Base-by-base conservation (phyloP, 2,888 invertebrate genomes). In the Tiphia femorata region DNA sequence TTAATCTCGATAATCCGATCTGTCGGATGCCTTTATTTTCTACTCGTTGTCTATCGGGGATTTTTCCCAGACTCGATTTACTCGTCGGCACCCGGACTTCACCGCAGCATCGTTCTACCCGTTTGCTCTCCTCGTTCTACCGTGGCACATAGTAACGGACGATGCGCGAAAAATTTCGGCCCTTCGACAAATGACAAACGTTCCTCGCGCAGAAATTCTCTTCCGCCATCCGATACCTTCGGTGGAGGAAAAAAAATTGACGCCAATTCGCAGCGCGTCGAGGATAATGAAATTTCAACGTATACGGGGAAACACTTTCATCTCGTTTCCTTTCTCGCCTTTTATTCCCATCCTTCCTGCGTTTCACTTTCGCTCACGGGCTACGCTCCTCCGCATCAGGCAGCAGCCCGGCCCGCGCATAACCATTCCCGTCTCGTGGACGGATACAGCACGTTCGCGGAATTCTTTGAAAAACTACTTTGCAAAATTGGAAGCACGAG, bases 401-500 rank as follows among this genome's bases (percentile, higher is more conserved):
- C 21, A 49, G 16, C 35, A n/a, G 30, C n/a, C n/a, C n/a, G n/a
- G n/a, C n/a, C n/a, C n/a, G n/a, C n/a, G n/a, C n/a, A n/a, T n/a
- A n/a, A n/a, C n/a, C n/a, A n/a, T n/a, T n/a, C n/a, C n/a, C n/a
- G n/a, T n/a, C n/a, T n/a, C 54, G 58, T 40, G 41, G 56, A 37
- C 47, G n/a, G 59, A 61, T 55, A 66, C 69, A 49, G 55, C 51
- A 50, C 66, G 64, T 56, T 51, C 61, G 55, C 58, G 54, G 56
- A 73, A 71, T 70, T 70, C 70, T 69, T 70, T 67, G 67, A 77
- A 76, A 78, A 80, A 79, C 77, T 80, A 78, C 78, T 79, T 79
- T 71, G 70, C 61, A 76, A 66, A 79, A 80, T 79, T 79, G 78
- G 70, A 72, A 73, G 64, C 58, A 51, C 62, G 71, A 40, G 51